phyloP scores from a whole-genome alignment of 1,140 invertebrate species.

The Aporrectodea caliginosa region DNA sequence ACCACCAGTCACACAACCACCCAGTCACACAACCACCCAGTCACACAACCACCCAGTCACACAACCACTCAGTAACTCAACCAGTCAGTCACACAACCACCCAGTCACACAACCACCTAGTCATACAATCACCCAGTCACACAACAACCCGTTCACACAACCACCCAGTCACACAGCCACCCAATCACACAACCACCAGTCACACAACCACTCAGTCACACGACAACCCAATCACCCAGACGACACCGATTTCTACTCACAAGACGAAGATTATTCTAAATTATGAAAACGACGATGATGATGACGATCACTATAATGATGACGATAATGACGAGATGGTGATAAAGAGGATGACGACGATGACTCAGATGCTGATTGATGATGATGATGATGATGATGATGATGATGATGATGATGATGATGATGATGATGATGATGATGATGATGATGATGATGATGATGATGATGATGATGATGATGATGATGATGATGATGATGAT shows the following conservation, averaged over 20 bases:
- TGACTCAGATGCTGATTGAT: background rate
- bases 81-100: no score
- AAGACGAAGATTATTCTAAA: background rate
- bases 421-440: background rate
- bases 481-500: slow-evolving; percentile 17
- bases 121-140: no score
- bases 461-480: background rate
- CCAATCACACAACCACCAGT: background rate
- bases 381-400: slow-evolving; percentile 2
- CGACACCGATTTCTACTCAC: background rate
- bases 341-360: slow-evolving; percentile 14
- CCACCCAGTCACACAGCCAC: no score
- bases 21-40: no score
- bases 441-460: slow-evolving; percentile 2
- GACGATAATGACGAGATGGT: slow-evolving; percentile 11
- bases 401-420: background rate
- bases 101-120: no score
- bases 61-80: no score
- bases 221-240: background rate
- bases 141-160: no score
- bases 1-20: no score
- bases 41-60: no score
- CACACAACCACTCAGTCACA: background rate
- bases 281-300: slow-evolving; percentile 14
- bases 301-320: slow-evolving; percentile 26